Evolutionary conservation across 2,113 vertebrate species (phyloP), one percentile per base, ranked within the genome.

Genomic region (Athene cunicularia): DNA sequence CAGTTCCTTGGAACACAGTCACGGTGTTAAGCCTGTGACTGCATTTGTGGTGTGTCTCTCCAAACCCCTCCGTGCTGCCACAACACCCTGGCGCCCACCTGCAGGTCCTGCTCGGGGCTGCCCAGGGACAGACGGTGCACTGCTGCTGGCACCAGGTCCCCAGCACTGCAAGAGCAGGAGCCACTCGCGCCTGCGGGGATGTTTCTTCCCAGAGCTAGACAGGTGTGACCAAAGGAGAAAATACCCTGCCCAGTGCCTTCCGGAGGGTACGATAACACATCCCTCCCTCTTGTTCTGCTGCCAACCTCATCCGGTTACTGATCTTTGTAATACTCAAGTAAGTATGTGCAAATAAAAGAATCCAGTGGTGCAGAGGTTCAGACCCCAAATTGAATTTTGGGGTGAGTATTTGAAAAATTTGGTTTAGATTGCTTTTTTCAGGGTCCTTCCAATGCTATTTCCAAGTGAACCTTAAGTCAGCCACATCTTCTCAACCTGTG

Each of bases 41-140:
- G 24, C 32, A 24, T 59, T 58, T 18, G 26, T n/a, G 62, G 55
- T 9, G 23, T 28, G 80, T 37, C 66, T 55, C 72, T 85, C 52
- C 14, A 6, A 53, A 21, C 11, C 14, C 21, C 64, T 23, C 37
- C 0, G 2, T 4, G 72, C 12, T 45, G 56, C 21, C 75, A 21
- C 66, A 55, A 17, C 23, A 4, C 21, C 71, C 33, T 1, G 1
- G 3, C 1, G 1, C 77, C 49, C 5, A 0, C 8, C 66, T 8
- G 19, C 41, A 27, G 0, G 0, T 28, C 70, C 53, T 0, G 3
- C 58, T 15, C 0, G 0, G 55, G 5, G 0, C 73, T 17, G 63
- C 41, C 41, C 35, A 12, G 9, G n/a, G 43, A 24, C 0, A 0
- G 71, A 12, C 3, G 1, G 72, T 32, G 41, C 59, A 7, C 50